Evolutionary conservation across 1,140 invertebrate genomes (phyloP).

Genomic region (Cyclina sinensis): DNA sequence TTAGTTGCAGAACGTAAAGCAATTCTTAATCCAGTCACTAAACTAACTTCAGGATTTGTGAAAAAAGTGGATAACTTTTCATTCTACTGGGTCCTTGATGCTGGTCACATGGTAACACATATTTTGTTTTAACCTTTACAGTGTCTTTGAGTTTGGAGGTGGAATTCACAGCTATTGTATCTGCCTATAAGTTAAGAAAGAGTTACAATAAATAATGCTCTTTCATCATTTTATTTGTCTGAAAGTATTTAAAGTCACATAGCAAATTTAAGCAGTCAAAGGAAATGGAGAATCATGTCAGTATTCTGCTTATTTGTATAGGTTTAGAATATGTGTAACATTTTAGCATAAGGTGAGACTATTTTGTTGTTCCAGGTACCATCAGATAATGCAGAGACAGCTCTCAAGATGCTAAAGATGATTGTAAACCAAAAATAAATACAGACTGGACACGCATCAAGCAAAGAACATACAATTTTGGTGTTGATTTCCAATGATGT

Average conservation of each 20-base stretch:
- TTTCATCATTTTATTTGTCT: neutral
- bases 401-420: slow-evolving; percentile 71
- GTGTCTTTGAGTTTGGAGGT: neutral
- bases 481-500: too few relatives aligned
- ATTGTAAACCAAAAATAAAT: slow-evolving; percentile 6
- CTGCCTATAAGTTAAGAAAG: too few relatives aligned
- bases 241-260: too few relatives aligned
- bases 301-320: neutral
- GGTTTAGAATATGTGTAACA: neutral
- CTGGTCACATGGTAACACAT: slow-evolving; percentile 90
- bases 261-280: too few relatives aligned
- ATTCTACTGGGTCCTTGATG: slow-evolving; percentile 92
- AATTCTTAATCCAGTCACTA: slow-evolving; percentile 87
- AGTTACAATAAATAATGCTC: neutral
- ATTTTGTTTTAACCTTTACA: neutral
- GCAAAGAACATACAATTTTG: too few relatives aligned
- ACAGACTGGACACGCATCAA: too few relatives aligned
- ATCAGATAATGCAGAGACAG: slow-evolving; percentile 75
- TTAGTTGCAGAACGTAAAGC: slow-evolving; percentile 87
- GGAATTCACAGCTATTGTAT: neutral
- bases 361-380: slow-evolving; percentile 72
- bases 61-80: slow-evolving; percentile 90
- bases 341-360: neutral
- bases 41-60: slow-evolving; percentile 90
- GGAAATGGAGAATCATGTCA: neutral